Evolutionary conservation across 2,113 vertebrate genomes (phyloP).

Genomic region (Hyla sarda): DNA sequence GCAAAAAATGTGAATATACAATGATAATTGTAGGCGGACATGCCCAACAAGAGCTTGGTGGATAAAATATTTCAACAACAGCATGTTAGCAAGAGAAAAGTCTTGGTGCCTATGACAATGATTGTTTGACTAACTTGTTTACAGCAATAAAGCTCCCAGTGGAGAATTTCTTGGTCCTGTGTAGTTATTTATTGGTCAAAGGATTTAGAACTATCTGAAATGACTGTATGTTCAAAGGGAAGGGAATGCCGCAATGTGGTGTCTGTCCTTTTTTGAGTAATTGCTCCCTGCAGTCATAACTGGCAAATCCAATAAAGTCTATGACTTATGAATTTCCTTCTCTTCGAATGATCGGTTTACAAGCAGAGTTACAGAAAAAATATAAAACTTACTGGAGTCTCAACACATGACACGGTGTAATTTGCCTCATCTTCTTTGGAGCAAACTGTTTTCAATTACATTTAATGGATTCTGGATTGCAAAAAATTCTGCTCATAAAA

Average conservation of each 20-base stretch:
- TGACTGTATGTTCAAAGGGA: neutral
- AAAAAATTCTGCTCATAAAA: slow-evolving; percentile 13
- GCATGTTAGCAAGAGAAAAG: neutral
- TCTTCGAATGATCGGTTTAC: neutral
- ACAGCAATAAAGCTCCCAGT: neutral
- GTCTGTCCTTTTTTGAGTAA: neutral
- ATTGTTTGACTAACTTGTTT: neutral
- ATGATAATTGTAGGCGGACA: neutral
- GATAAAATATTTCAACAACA: neutral
- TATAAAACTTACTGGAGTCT: neutral
- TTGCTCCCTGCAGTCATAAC: neutral
- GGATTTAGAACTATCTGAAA: neutral
- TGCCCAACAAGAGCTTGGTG: neutral
- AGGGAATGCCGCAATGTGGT: neutral
- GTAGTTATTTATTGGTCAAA: neutral
- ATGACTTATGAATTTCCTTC: neutral
- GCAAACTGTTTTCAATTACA: slow-evolving; percentile 50
- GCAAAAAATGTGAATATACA: too few species aligned
- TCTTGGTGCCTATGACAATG: neutral
- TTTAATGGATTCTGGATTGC: slow-evolving; percentile 35
- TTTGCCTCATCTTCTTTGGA: slow-evolving; percentile 21
- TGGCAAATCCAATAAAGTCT: slow-evolving; percentile 11
- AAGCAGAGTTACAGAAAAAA: slow-evolving; percentile 1
- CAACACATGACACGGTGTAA: slow-evolving; percentile 10
- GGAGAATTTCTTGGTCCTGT: neutral